Evolutionary conservation across 2,888 invertebrate species (phyloP), one percentile per base, ranked within the genome.

Genomic region (Drosophila niveifrons): DNA sequence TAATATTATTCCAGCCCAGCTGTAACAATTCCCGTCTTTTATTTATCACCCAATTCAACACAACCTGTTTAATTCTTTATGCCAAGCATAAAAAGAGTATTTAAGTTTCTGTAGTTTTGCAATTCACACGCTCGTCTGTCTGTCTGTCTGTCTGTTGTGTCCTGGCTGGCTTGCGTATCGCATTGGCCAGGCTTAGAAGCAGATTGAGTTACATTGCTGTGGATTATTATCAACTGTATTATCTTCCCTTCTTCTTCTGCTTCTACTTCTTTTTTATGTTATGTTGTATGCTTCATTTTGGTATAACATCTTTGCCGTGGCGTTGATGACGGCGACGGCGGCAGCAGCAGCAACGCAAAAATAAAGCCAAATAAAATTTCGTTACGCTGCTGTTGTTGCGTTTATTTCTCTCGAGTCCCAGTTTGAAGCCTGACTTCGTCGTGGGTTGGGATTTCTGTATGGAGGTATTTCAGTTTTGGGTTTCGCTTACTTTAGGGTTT

Each of bases 151-250:
- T 67, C 56, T 59, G 62, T 69, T 75, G 68, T 70, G 82, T 83
- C 73, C 75, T 82, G 57, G 57, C 47, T 56, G 74, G 74, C 66
- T 77, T 75, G 78, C 82, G 82, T 84, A 84, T 79, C 74, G 71
- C 80, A 61, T 67, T 82, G 69, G 66, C 61, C 64, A 50, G 73
- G 70, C 86, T 86, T 88, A 84, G 89, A 85, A 79, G 77, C 74
- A 81, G 86, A 89, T 87, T 89, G 86, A 89, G 86, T 87, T 87
- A 87, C 86, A 87, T 87, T 89, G 78, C 86, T 81, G 87, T 68
- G 87, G 87, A 89, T 89, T 87, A 89, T 88, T 88, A 87, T 89
- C 90, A 82, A 88, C 88, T 80, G 88, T 75, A 87, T 88, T 88
- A 88, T 88, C 90, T 78, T 63, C 44, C 11, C 61, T 59, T 41